Conservation (phyloP, 2,888 invertebrate genomes). For the Eurois occulta region DNA sequence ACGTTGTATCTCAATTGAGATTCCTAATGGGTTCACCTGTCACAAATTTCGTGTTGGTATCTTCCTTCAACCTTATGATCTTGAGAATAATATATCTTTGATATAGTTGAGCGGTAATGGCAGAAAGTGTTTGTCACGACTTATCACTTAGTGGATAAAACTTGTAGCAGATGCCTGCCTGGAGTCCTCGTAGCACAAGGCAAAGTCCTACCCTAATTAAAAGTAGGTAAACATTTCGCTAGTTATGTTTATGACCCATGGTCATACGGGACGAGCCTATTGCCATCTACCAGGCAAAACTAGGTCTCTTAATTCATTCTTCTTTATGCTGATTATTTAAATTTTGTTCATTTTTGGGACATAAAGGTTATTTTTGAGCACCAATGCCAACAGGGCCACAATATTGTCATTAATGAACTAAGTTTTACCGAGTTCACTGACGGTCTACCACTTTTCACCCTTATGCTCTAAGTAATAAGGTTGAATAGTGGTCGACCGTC, state of each 20-base stretch:
- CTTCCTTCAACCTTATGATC: background rate
- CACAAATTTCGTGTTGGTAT: constrained; percentile 5
- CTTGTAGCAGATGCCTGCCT: background rate
- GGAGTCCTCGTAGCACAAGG: background rate
- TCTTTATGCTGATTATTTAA: background rate
- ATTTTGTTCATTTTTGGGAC: background rate
- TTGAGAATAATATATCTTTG: background rate
- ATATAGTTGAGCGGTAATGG: background rate
- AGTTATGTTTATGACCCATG: too few species aligned
- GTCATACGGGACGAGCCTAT: background rate
- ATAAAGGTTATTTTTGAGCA: background rate
- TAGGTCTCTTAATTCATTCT: background rate
- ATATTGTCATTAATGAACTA: background rate
- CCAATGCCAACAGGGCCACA: background rate
- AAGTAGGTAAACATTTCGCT: background rate
- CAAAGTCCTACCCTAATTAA: background rate
- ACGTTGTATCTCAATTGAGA: constrained; percentile 50
- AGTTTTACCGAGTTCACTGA: too few species aligned
- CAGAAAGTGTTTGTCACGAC: background rate
- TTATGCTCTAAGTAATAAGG: too few species aligned
- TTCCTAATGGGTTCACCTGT: constrained; percentile 12
- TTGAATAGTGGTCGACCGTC: too few species aligned
- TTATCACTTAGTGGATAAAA: background rate
- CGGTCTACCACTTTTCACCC: too few species aligned
- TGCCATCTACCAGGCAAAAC: background rate